Evolutionary conservation across 2,113 vertebrate genomes (phyloP), one percentile per base, ranked within the genome.

Genomic region (Pao palembangensis): DNA sequence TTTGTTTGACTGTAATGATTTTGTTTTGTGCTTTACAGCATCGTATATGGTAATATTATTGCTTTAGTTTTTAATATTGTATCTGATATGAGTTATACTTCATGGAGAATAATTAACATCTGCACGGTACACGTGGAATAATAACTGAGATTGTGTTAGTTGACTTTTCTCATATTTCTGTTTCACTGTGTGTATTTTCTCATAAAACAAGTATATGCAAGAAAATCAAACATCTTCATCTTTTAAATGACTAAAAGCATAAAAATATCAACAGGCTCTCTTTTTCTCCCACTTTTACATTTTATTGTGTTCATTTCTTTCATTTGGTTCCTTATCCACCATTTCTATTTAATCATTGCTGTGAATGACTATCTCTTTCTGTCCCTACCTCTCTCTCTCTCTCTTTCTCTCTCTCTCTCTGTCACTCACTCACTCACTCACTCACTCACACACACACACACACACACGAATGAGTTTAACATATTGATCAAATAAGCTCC

Each of bases 1-100:
- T 65, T 63, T 69, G 42, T 46, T 58, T 80, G 51, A 31, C n/a
- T 77, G 43, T 73, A 75, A 83, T 83, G 71, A 83, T 81, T 76
- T 82, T 74, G 38, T 71, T 62, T 69, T 82, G 57, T 42, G 52
- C 47, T 75, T 72, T 69, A 72, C 74, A 69, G 51, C 71, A 51
- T 67, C 52, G 28, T 75, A 31, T 63, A 60, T 52, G 48, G 43
- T 76, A 49, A 73, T 76, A 54, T 60, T 61, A 51, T 42, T 51
- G 46, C 54, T 34, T 11, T 44, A 49, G 42, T 50, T 25, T 60
- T 41, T 65, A 58, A 5, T 34, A 50, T 51, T 14, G 53, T 58
- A 51, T 63, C 70, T 55, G 8, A 38, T 71, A 42, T 48, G 64
- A 55, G 47, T 42, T 5, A 58, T 68, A 38, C 56, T 69, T 78